phyloP scores from a whole-genome alignment of 2,888 invertebrate species.

The Meganola albula region DNA sequence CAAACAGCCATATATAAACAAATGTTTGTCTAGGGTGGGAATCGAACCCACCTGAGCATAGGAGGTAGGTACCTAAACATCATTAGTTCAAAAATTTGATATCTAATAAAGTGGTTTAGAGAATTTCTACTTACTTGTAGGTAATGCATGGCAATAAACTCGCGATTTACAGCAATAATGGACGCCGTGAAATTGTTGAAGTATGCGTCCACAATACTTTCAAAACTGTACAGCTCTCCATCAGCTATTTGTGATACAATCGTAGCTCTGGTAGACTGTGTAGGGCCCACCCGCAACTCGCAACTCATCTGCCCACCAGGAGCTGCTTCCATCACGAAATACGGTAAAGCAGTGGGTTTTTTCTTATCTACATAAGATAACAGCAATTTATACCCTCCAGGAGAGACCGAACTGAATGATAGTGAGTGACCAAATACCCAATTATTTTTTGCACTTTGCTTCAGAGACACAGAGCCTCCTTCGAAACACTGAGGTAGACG shows the following conservation, averaged over 20 bases:
- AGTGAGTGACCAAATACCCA: slow-evolving; percentile 64
- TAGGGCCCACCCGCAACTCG: slow-evolving; percentile 60
- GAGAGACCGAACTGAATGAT: slow-evolving; percentile 67
- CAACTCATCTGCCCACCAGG: slow-evolving; percentile 70
- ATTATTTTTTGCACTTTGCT: slow-evolving; percentile 49
- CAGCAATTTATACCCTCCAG: slow-evolving; percentile 64
- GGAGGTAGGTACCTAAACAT: too few relatives aligned
- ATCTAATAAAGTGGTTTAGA: too few relatives aligned
- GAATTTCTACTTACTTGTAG: slow-evolving; percentile 57
- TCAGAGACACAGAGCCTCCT: slow-evolving; percentile 59
- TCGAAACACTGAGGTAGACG: slow-evolving; percentile 70
- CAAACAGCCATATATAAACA: too few relatives aligned
- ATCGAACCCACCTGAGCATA: too few relatives aligned
- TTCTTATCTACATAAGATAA: slow-evolving; percentile 56
- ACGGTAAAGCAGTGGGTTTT: slow-evolving; percentile 49
- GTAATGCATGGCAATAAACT: slow-evolving; percentile 67
- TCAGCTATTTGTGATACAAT: slow-evolving; percentile 63
- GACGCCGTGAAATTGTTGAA: slow-evolving; percentile 58
- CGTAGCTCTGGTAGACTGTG: slow-evolving; percentile 51
- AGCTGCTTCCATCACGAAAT: slow-evolving; percentile 69
- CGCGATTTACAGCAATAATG: slow-evolving; percentile 63
- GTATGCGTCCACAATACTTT: slow-evolving; percentile 63
- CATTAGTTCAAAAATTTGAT: too few relatives aligned
- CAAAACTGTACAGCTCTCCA: slow-evolving; percentile 59
- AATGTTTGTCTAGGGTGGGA: too few relatives aligned